Base-by-base conservation (phyloP, 2,888 invertebrate species). In the Ditula angustiorana region DNA sequence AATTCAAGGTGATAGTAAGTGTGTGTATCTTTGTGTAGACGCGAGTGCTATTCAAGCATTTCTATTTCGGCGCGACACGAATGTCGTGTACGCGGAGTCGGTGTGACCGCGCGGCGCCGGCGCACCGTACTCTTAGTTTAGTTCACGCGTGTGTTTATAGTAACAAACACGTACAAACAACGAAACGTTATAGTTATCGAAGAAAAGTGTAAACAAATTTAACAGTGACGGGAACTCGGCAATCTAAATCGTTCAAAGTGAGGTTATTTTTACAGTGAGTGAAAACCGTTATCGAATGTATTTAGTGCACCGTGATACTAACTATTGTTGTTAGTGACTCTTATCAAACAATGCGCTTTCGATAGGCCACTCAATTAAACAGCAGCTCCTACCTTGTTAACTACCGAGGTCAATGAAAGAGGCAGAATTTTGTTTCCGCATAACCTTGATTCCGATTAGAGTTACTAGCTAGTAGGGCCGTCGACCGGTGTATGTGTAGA, bases 41-140 rank as follows among this genome's bases (percentile, higher is more conserved):
- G 65, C 62, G 46, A 58, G 67, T 68, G 70, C 70, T 73, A 71
- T 79, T 57, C 74, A 80, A 82, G 77, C 77, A 81, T 85, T 82
- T 92, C 90, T 90, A 92, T 90, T 92, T 91, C 80, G 86, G 90
- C 84, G 71, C 79, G 79, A 76, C 63, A 58, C 58, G 64, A 58
- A 76, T 81, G 87, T 83, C 82, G 82, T 81, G 79, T 72, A 75
- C 73, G 72, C 66, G 67, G 75, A 70, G 67, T 71, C 70, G 75
- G 78, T 79, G 83, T 80, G 82, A 73, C 80, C 82, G 77, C 75
- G 81, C 80, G 73, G 67, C 71, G 67, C 71, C 65, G 76, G 73
- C 77, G 82, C 83, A 81, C 71, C 75, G 85, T 73, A 68, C 75
- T 73, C 73, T 72, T 70, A 68, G 74, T 80, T 85, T 87, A 88